Base-by-base conservation (phyloP, 92 coral and sea anemone genomes). In the Umimayanthus kanabou region DNA sequence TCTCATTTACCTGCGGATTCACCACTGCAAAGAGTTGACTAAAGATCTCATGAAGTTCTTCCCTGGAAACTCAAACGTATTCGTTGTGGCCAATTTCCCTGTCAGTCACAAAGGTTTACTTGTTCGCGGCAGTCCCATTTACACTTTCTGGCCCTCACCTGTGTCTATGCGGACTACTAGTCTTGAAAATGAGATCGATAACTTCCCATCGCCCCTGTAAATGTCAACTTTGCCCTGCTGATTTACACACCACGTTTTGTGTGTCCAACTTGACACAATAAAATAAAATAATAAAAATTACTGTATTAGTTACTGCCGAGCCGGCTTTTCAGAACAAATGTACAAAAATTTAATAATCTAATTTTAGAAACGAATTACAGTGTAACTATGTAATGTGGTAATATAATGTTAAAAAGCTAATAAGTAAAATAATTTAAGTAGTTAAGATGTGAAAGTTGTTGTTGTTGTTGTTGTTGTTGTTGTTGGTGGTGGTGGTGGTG, bases 61-160 rank as follows among this genome's bases (percentile, higher is more conserved):
- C 29, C 94, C 95, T 20, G 88, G 76, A 23, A 92, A 92, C 70
- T 89, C 93, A 2, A 77, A 88, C 28, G 93, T 93, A 37, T 91
- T 94, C 45, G 93, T 96, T 22, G 94, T 92, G 45, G 98, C 98
- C n/a, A 96, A 93, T 80, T 96, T 96, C 65, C 91, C 95, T 82
- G 82, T 93, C 57, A 76, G 61, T 79, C 90, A 53, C 85, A 83
- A 83, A 55, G 87, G 87, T 1, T 69, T 83, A 70, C 76, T 83
- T 29, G 87, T 83, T 28, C 87, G 92, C 47, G 92, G 92, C 45
- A 90, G 89, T 66, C 88, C 90, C 22, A 82, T 89, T 1, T 89
- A 85, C 42, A 88, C 89, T 39, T 90, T 80, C 75, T 90, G 89
- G 93, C 92, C 94, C 18, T 90, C 92, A 7, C 98, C 86, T 37